phyloP scores from a whole-genome alignment of 2,888 invertebrate species.

The Lasioglossum vierecki region DNA sequence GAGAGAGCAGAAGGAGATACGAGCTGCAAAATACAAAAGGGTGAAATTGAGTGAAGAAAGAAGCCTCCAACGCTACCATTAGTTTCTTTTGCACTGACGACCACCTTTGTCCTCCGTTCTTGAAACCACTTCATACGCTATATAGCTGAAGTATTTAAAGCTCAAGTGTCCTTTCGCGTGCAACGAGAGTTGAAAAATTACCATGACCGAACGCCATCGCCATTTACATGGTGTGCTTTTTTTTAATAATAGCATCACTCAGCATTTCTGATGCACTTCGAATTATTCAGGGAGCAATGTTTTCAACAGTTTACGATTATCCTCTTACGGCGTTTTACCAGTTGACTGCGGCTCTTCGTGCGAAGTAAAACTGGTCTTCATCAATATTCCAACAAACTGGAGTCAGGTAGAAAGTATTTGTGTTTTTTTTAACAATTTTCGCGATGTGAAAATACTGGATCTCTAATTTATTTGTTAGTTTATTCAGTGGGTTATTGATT shows the following conservation, averaged over 20 bases:
- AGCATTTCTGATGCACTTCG: background rate
- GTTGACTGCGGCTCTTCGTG: background rate
- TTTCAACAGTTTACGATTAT: background rate
- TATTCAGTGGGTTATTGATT: background rate
- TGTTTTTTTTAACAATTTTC: background rate
- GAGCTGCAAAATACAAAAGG: constrained; percentile 19
- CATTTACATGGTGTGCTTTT: background rate
- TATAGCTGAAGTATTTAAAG: constrained; percentile 26
- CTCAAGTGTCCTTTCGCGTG: background rate
- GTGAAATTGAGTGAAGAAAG: constrained; percentile 31
- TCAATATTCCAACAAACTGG: background rate
- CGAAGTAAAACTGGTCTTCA: background rate
- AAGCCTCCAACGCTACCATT: constrained; percentile 16
- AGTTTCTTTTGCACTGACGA: constrained; percentile 34
- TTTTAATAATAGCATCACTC: background rate
- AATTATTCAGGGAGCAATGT: background rate
- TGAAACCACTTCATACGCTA: constrained; percentile 16
- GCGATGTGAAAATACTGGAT: background rate
- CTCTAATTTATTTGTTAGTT: background rate
- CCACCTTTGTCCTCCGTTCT: constrained; percentile 26
- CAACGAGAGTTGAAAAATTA: background rate
- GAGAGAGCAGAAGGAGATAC: background rate
- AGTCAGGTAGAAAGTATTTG: background rate
- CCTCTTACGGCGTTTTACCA: background rate
- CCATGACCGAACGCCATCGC: background rate